phyloP scores from a whole-genome alignment of 2,888 invertebrate genomes.

The Apodemia mormo region DNA sequence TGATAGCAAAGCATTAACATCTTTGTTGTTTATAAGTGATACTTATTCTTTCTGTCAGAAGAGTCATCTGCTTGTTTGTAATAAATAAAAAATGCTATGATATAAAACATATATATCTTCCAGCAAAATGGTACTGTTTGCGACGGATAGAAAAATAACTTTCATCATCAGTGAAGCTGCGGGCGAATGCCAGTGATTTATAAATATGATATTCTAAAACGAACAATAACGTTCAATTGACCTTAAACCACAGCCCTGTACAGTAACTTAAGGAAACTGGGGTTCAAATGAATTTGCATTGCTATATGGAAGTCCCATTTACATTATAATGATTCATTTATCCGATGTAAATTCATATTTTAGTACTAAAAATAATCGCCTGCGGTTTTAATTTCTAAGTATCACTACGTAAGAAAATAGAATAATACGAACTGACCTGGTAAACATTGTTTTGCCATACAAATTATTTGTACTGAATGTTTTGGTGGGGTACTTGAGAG shows the following conservation, averaged over 20 bases:
- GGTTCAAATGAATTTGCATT: slow-evolving; percentile 2
- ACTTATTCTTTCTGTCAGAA: too few relatives aligned
- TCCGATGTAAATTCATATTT: slow-evolving; percentile 31
- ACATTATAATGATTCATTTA: slow-evolving; percentile 33
- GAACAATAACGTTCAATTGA: slow-evolving; percentile 1
- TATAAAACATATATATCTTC: too few relatives aligned
- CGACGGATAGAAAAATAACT: neutral
- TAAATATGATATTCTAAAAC: neutral
- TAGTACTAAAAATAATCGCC: slow-evolving; percentile 23
- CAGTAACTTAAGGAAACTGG: slow-evolving; percentile 16
- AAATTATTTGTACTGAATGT: too few relatives aligned
- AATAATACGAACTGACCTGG: too few relatives aligned
- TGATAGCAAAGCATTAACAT: too few relatives aligned
- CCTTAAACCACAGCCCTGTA: slow-evolving; percentile 3
- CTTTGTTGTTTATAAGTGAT: too few relatives aligned
- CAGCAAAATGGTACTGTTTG: too few relatives aligned
- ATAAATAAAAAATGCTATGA: too few relatives aligned
- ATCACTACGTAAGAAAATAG: neutral
- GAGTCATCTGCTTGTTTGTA: too few relatives aligned
- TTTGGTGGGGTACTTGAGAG: too few relatives aligned
- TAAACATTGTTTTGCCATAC: too few relatives aligned
- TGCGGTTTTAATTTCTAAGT: slow-evolving; percentile 29
- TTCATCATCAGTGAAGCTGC: neutral
- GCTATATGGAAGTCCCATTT: slow-evolving; percentile 31
- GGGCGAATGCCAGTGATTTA: neutral